These are phyloP conservation scores for Anaspis maculata DNA, from an alignment of 2,888 invertebrate species.

Conservation along the genomic window DNA sequence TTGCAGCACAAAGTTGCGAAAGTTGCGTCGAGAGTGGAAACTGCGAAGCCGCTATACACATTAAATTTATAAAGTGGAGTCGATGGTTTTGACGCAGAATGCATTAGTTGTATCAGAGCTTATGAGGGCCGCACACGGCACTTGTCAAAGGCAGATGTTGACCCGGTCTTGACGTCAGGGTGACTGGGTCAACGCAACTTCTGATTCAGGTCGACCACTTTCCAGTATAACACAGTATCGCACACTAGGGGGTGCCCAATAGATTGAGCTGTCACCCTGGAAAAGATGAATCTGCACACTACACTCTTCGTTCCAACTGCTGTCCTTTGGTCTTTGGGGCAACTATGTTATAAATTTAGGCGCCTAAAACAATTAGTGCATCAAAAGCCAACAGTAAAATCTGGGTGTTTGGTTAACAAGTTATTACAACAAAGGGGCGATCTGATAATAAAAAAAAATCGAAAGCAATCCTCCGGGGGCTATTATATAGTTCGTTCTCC, in stretches of 20 bases:
- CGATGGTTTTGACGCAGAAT: constrained; percentile 7
- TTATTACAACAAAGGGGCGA: too few relatives aligned
- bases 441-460: too few relatives aligned
- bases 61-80: constrained; percentile 7
- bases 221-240: constrained; percentile 5
- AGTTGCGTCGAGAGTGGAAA: too few relatives aligned
- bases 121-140: neutral
- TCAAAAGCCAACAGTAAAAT: too few relatives aligned
- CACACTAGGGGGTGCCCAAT: constrained; percentile 11
- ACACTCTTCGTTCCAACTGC: neutral
- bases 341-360: too few relatives aligned
- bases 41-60: too few relatives aligned
- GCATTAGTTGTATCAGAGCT: constrained; percentile 9
- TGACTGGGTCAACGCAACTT: constrained; percentile 9
- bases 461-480: too few relatives aligned
- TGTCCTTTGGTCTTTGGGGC: too few relatives aligned
- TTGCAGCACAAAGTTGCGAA: too few relatives aligned
- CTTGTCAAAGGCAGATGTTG: neutral
- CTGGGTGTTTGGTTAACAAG: too few relatives aligned
- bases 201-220: constrained; percentile 9
- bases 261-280: constrained; percentile 25
- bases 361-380: too few relatives aligned
- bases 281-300: constrained; percentile 12
- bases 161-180: constrained; percentile 3
- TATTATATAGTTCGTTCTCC: too few relatives aligned